Evolutionary conservation across 2,797 vertebrate species (phyloP), one percentile per base, ranked within the genome.

Genomic region (Poecilia gillii): DNA sequence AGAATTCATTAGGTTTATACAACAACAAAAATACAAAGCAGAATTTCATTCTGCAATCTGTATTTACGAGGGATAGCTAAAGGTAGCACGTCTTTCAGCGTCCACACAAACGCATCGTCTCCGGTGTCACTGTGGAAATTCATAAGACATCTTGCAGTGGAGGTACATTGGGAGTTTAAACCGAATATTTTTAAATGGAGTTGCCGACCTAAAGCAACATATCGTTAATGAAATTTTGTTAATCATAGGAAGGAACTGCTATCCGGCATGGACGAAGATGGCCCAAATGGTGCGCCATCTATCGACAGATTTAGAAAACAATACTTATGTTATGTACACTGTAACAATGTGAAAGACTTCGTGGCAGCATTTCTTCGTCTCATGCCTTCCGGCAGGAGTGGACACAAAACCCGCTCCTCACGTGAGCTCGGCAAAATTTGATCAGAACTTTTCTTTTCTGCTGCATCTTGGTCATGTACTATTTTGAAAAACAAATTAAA

Each of bases 241-340:
- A 3, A 75, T 31, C 25, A 51, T 31, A 31, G 28, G 57, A 72
- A 41, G 2, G 28, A 72, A 41, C 2, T 57, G 43, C 51, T 49
- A 5, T 33, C 2, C 25, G 62, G 13, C 28, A 23, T 46, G 5
- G 53, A 72, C 20, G 41, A 16, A 41, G 39, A 77, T 41, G 20
- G 16, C 33, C 76, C 45, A 45, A 41, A 62, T 3, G 39, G 33
- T 87, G 87, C 92, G 91, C 92, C 92, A 87, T 51, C 92, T 93
- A 89, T 88, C 83, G 90, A 64, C 66, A 20, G 45, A 3, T 43
- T 46, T 33, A 46, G 68, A 73, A 51, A 89, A 76, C 68, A 31
- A 78, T 55, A 72, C 16, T 18, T 62, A 59, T n/a, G 55, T 39
- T 55, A 5, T 72, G 31, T 6, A 8, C 20, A 28, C n/a, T 55